Evolutionary conservation across 2,888 invertebrate genomes (phyloP).

Genomic region (Macrophya annulata): DNA sequence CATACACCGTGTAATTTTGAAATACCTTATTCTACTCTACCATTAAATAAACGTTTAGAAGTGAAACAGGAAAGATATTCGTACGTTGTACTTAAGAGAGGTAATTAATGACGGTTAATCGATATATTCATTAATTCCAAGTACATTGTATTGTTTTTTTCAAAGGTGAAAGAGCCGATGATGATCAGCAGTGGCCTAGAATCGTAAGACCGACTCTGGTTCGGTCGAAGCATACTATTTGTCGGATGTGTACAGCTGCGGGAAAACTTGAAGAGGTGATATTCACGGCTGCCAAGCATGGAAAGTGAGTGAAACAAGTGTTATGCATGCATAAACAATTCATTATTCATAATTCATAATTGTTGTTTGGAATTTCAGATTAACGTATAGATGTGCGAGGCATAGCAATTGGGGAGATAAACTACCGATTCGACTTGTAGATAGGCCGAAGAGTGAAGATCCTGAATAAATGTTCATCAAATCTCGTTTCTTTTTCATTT

Average conservation of each 20-base stretch:
- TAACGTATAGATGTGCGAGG: conserved; percentile 88
- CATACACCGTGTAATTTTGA: conserved; percentile 91
- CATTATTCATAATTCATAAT: conserved; percentile 41
- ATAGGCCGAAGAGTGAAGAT: conserved; percentile 50
- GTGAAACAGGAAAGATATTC: conserved; percentile 85
- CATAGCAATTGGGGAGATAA: conserved; percentile 90
- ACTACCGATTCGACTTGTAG: conserved; percentile 84
- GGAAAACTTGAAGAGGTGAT: conserved; percentile 89
- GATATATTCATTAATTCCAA: not conserved
- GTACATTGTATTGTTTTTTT: conserved; percentile 58
- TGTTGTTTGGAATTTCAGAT: conserved; percentile 78
- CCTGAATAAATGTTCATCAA: not conserved
- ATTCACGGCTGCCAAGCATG: conserved; percentile 88
- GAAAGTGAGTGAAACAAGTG: conserved; percentile 82
- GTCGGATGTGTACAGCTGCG: conserved; percentile 88
- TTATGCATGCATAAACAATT: not conserved
- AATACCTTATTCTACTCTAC: conserved; percentile 83
- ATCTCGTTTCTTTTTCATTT: not conserved
- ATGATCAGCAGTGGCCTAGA: conserved; percentile 88
- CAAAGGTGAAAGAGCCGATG: conserved; percentile 79
- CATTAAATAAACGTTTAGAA: conserved; percentile 80
- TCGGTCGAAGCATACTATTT: conserved; percentile 88
- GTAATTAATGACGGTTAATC: conserved; percentile 74
- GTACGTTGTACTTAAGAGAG: conserved; percentile 92
- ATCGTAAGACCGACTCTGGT: conserved; percentile 87